phyloP scores from a whole-genome alignment of 30 jellyfish, hydroid and myxozoan species.

The Turritopsis dohrnii region DNA sequence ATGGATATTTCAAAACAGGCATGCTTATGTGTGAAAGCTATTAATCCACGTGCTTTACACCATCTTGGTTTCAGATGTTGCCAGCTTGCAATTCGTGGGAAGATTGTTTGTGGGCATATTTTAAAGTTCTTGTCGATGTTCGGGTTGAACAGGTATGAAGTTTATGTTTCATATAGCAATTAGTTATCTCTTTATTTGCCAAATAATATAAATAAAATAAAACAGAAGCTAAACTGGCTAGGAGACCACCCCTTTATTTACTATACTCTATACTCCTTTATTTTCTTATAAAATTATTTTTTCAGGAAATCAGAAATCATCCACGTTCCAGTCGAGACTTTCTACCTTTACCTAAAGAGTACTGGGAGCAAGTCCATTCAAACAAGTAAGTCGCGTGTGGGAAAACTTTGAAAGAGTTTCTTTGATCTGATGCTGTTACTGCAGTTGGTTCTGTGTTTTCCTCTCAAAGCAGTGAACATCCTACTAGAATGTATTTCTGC shows the following conservation, averaged over 20 bases:
- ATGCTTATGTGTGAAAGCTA: background rate
- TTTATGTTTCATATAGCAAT: too few species aligned
- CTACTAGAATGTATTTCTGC: too few species aligned
- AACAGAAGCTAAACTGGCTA: background rate
- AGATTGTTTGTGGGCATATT: constrained; percentile 85
- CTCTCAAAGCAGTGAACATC: background rate
- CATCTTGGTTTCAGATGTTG: constrained; percentile 27
- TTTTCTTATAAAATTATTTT: too few species aligned
- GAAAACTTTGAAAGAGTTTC: background rate
- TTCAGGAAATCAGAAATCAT: constrained; percentile 19
- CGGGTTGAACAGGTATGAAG: constrained; percentile 63
- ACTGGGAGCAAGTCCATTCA: constrained; percentile 27
- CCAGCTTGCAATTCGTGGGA: constrained; percentile 76
- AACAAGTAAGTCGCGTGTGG: constrained; percentile 6
- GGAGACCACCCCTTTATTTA: too few species aligned
- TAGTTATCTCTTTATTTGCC: too few species aligned
- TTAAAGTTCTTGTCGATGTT: constrained; percentile 70
- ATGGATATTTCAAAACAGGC: background rate
- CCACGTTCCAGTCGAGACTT: constrained; percentile 26
- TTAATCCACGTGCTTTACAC: background rate
- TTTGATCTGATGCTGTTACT: background rate
- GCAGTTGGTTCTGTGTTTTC: background rate
- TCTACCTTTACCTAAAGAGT: constrained; percentile 6
- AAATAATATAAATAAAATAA: too few species aligned
- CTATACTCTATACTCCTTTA: background rate